Conservation (phyloP, 2,797 vertebrate genomes). For the Vespertilio murinus region DNA sequence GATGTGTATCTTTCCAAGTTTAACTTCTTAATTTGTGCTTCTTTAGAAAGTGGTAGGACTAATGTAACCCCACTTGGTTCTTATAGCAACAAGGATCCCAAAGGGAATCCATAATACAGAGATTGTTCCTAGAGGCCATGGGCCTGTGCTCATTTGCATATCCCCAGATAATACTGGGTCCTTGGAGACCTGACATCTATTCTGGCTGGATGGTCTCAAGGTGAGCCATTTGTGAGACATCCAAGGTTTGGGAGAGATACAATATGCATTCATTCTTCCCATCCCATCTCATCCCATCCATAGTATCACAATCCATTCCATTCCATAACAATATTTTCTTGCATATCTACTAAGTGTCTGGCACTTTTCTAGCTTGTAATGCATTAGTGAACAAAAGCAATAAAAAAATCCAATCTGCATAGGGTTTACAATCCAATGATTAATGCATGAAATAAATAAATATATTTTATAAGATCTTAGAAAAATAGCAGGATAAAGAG, state of each 20-base stretch:
- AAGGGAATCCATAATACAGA: rapidly evolving
- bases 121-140: neutral
- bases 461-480: neutral
- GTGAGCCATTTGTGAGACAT: neutral
- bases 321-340: neutral
- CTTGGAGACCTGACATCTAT: neutral
- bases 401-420: neutral
- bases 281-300: neutral
- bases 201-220: neutral
- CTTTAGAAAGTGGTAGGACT: neutral
- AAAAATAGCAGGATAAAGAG: neutral
- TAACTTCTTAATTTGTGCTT: neutral
- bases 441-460: neutral
- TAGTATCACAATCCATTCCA: neutral
- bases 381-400: neutral
- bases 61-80: neutral
- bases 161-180: neutral
- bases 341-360: neutral
- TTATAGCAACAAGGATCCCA: neutral
- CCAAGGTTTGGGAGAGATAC: neutral
- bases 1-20: neutral
- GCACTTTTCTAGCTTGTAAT: neutral
- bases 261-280: neutral
- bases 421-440: neutral
- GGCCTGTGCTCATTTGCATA: neutral